These are phyloP conservation scores for Myotis planiceps DNA, from an alignment of 2,797 vertebrate genomes.

Conservation along the genomic window DNA sequence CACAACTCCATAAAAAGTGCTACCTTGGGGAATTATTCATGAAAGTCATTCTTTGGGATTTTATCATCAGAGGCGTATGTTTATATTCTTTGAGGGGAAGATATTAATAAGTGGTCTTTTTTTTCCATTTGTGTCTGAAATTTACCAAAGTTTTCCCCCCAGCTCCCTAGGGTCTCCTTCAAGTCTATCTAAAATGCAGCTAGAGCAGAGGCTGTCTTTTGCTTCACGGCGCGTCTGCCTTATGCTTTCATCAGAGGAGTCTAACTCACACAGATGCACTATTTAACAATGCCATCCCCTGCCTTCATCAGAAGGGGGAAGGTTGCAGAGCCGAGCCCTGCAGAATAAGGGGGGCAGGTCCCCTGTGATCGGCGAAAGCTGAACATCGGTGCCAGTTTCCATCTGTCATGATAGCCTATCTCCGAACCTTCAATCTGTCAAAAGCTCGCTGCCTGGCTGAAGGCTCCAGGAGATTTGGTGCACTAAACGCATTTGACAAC, in stretches of 20 bases:
- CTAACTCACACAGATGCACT: slow-evolving; percentile 99
- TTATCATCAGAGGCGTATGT: slow-evolving; percentile 64
- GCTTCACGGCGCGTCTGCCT: slow-evolving; percentile 97
- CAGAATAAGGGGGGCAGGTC: slow-evolving; percentile 99
- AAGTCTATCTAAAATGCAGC: slow-evolving; percentile 99
- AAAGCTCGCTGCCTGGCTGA: slow-evolving; percentile 99
- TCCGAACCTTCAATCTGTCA: slow-evolving; percentile 99
- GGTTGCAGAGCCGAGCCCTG: slow-evolving; percentile 98
- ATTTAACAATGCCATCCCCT: slow-evolving; percentile 99
- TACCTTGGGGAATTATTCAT: slow-evolving; percentile 53
- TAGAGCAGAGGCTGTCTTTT: slow-evolving; percentile 99
- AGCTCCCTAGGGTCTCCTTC: slow-evolving; percentile 93
- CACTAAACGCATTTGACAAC: slow-evolving; percentile 99
- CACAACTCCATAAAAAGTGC: slow-evolving; percentile 34
- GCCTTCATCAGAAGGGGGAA: slow-evolving; percentile 98
- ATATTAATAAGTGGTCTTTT: slow-evolving; percentile 81
- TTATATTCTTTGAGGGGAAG: slow-evolving; percentile 40
- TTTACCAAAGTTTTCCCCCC: slow-evolving; percentile 96
- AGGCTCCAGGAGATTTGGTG: slow-evolving; percentile 99
- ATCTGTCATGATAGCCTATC: slow-evolving; percentile 99
- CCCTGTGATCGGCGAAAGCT: slow-evolving; percentile 99
- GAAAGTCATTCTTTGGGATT: slow-evolving; percentile 77
- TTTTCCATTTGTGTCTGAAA: slow-evolving; percentile 89
- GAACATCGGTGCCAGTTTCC: slow-evolving; percentile 99
- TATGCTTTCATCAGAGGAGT: slow-evolving; percentile 99